A percentile compares a stretch with the other conserved stretches of the same genome.
phyloP scores from a whole-genome alignment of 2,888 invertebrate genomes.

The Aspidapion aeneum region DNA sequence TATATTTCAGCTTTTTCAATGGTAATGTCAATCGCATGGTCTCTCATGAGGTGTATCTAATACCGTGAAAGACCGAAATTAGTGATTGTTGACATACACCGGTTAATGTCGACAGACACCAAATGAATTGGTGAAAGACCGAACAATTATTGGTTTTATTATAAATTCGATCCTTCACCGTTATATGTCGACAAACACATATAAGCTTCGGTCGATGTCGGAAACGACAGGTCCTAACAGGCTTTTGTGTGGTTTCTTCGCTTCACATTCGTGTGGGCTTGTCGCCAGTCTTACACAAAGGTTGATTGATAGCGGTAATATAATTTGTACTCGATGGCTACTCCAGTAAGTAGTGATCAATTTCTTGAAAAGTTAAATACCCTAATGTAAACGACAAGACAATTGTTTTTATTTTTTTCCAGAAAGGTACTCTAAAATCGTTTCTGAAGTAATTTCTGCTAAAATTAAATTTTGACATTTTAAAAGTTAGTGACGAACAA shows the following conservation, averaged over 20 bases:
- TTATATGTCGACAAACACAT: conserved; percentile 20
- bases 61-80: not conserved
- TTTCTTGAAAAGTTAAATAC: conserved; percentile 29
- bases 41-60: not conserved
- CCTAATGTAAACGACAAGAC: conserved; percentile 32
- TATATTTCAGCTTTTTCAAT: no score
- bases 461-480: conserved; percentile 28
- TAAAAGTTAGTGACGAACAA: conserved; percentile 27
- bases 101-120: conserved; percentile 11
- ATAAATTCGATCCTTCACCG: conserved; percentile 18
- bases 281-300: conserved; percentile 23
- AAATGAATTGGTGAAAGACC: conserved; percentile 11
- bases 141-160: conserved; percentile 16
- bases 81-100: conserved; percentile 7
- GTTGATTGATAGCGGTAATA: conserved; percentile 22
- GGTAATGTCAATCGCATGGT: no score
- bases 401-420: conserved; percentile 32
- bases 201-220: conserved; percentile 16
- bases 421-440: conserved; percentile 31
- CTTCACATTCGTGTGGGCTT: conserved; percentile 8
- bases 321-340: conserved; percentile 28
- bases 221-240: conserved; percentile 19
- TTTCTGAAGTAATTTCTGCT: conserved; percentile 33
- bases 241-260: conserved; percentile 12
- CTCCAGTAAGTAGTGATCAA: conserved; percentile 28